These are phyloP conservation scores for Brachionus rotundiformis DNA, from an alignment of 1,140 invertebrate genomes.

Conservation along the genomic window DNA sequence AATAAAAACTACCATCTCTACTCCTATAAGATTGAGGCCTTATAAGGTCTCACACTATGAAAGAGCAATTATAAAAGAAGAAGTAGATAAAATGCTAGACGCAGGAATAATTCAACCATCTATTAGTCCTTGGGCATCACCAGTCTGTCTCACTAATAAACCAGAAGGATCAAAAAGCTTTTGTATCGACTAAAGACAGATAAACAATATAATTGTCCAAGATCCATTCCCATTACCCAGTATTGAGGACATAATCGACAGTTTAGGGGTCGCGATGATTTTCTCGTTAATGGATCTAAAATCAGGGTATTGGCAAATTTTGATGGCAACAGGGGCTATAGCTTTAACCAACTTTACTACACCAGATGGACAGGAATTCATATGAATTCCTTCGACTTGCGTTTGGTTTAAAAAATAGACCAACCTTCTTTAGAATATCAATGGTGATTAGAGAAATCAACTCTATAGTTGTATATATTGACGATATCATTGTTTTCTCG, in stretches of 20 bases:
- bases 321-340: not conserved
- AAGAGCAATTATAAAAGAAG: constrained; percentile 19
- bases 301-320: constrained; percentile 6
- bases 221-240: not conserved
- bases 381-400: constrained; percentile 48
- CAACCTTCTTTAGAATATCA: constrained; percentile 55
- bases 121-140: constrained; percentile 22
- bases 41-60: not conserved
- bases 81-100: constrained; percentile 14
- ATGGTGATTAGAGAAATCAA: constrained; percentile 54
- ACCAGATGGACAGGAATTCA: not conserved
- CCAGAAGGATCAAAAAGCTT: constrained; percentile 63
- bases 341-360: not conserved
- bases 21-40: not conserved
- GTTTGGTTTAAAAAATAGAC: constrained; percentile 54
- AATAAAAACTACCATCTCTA: constrained; percentile 27
- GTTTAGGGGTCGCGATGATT: not conserved
- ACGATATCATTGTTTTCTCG: constrained; percentile 40
- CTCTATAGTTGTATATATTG: constrained; percentile 13
- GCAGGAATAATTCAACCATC: constrained; percentile 34
- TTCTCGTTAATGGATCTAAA: constrained; percentile 32
- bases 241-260: constrained; percentile 6
- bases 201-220: not conserved
- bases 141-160: constrained; percentile 60
- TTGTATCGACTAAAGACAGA: constrained; percentile 65